Conservation (phyloP, 2,797 vertebrate genomes). For the Acipenser ruthenus region DNA sequence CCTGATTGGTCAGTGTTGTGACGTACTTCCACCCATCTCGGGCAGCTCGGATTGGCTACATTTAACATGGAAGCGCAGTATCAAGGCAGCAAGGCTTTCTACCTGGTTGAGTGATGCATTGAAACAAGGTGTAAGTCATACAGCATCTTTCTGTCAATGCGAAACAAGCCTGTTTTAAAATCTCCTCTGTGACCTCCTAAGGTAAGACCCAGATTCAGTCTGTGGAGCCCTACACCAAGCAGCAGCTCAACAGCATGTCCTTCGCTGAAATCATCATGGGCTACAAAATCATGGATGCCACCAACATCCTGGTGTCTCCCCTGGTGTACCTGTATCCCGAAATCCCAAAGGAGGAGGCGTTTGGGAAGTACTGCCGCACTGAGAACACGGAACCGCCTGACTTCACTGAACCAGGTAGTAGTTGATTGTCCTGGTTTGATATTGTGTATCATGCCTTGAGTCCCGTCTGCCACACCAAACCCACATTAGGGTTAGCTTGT, state of each 20-base stretch:
- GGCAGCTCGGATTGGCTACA: too few species aligned
- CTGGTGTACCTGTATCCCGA: slow-evolving; percentile 95
- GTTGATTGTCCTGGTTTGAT: slow-evolving; percentile 53
- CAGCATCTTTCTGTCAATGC: too few species aligned
- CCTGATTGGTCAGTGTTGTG: too few species aligned
- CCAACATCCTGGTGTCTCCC: slow-evolving; percentile 93
- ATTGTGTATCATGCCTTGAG: too few species aligned
- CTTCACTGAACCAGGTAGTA: slow-evolving; percentile 75
- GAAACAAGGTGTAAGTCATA: too few species aligned
- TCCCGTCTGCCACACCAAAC: too few species aligned
- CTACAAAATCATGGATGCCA: slow-evolving; percentile 98
- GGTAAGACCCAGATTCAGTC: slow-evolving; percentile 98
- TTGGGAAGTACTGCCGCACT: slow-evolving; percentile 91
- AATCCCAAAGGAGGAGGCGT: slow-evolving; percentile 94
- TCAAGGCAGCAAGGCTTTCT: too few species aligned
- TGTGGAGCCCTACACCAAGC: slow-evolving; percentile 96
- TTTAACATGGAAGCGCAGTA: too few species aligned
- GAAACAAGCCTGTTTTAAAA: too few species aligned
- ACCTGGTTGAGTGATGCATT: too few species aligned
- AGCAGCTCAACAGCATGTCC: slow-evolving; percentile 97
- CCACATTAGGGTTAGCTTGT: too few species aligned
- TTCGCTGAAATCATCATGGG: slow-evolving; percentile 99
- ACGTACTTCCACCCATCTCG: too few species aligned
- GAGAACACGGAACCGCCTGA: slow-evolving; percentile 86
- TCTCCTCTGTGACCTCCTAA: slow-evolving; percentile 25